Base-by-base conservation (phyloP, 2,888 invertebrate species). In the Scaptomyza reducta region DNA sequence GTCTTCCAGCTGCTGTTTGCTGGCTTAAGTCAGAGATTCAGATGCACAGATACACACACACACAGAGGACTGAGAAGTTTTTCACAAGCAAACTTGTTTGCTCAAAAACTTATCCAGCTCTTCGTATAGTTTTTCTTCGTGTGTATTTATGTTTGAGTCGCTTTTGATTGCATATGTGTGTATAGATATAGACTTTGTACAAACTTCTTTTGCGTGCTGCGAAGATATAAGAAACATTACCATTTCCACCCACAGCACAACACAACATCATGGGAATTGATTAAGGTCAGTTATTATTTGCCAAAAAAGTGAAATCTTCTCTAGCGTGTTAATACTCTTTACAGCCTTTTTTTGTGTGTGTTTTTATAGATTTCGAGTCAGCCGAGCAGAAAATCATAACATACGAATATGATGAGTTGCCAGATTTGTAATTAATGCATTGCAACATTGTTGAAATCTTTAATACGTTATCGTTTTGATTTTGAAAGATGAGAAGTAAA, bases 221-320 rank as follows among this genome's bases (percentile, higher is more conserved):
- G 27, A 45, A 42, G 53, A 41, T 55, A 38, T 9, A 58, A 62
- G 50, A 59, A 61, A 60, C 62, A 51, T 62, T 45, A 29, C 56
- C 58, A 62, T 47, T 73, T 56, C 59, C 70, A 51, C 56, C 70
- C 74, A 61, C 59, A 54, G 16, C 16, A 16, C 35, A 33, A 33
- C 64, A 31, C 82, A 84, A 87, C 51, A 46, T 38, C 50, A 61
- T 51, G 70, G 77, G 58, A 69, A 73, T 82, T 82, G 87, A 82
- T 87, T 82, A 82, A 82, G 82, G 82, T 82, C 82, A 82, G 82
- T 82, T 82, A 66, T 76, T 73, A 73, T 67, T 76, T 73, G 82
- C 41, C 59, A 42, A 80, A 80, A 40, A 81, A 81, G 80, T 81
- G 80, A 81, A 81, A 81, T 78, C 74, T 69, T 40, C 59, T 59